Evolutionary conservation across 2,888 invertebrate genomes (phyloP).

Genomic region (Blastobasis lacticolella): DNA sequence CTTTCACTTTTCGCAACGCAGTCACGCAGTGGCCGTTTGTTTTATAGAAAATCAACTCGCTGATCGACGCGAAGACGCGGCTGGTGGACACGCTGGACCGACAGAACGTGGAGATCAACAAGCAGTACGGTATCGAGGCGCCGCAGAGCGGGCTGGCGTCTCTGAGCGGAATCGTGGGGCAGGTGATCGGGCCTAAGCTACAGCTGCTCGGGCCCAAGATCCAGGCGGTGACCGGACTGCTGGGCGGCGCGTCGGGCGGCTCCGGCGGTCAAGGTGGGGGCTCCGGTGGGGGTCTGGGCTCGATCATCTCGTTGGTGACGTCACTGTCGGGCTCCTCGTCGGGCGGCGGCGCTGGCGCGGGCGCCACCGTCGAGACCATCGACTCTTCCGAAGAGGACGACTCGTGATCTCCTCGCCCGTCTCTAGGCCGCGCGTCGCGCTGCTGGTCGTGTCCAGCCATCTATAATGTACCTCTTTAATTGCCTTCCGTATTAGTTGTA

Average conservation of each 20-base stretch:
- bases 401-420: constrained; percentile 34
- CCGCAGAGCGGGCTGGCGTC: constrained; percentile 75
- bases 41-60: constrained; percentile 86
- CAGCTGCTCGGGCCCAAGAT: constrained; percentile 80
- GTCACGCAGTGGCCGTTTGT: constrained; percentile 8
- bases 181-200: constrained; percentile 81
- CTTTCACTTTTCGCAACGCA: too few species aligned
- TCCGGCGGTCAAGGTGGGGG: constrained; percentile 71
- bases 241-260: constrained; percentile 74
- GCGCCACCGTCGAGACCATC: constrained; percentile 54
- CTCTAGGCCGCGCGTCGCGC: too few species aligned
- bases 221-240: constrained; percentile 68
- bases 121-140: constrained; percentile 80
- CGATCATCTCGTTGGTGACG: constrained; percentile 61
- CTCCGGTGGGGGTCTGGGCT: constrained; percentile 49
- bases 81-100: constrained; percentile 80
- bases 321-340: constrained; percentile 64
- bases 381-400: constrained; percentile 66
- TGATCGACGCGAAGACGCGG: constrained; percentile 86
- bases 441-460: too few species aligned
- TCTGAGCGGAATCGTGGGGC: constrained; percentile 78
- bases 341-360: constrained; percentile 40
- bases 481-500: too few species aligned
- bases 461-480: too few species aligned
- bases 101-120: constrained; percentile 83